phyloP scores from a whole-genome alignment of 2,113 vertebrate species.

The Ciconia maguari region DNA sequence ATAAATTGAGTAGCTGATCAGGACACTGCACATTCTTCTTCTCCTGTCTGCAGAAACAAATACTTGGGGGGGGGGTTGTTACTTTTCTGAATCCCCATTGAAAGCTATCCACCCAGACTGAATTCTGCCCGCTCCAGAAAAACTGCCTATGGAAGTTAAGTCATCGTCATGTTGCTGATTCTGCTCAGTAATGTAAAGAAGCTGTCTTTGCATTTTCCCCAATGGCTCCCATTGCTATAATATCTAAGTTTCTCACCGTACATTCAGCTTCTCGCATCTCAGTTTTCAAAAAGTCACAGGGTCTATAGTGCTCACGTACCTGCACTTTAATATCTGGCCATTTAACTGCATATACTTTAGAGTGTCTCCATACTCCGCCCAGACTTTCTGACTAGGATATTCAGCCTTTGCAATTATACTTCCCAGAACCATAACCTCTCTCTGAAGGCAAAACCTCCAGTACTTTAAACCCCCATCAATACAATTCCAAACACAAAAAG shows the following conservation, averaged over 20 bases:
- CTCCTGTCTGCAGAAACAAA: neutral
- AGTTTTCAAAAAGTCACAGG: neutral
- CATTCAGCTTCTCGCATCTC: neutral
- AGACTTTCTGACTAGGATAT: neutral
- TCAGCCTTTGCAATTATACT: neutral
- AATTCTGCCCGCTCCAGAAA: neutral
- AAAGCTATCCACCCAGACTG: neutral
- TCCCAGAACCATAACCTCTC: neutral
- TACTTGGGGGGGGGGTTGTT: no score
- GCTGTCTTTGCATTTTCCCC: neutral
- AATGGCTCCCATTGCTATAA: neutral
- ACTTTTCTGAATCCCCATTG: neutral
- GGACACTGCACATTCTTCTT: neutral
- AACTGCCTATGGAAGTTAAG: neutral
- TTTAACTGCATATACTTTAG: neutral
- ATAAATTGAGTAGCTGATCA: neutral
- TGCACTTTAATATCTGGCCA: neutral
- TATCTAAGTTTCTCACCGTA: neutral
- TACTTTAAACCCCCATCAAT: neutral
- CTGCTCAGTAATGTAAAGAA: neutral
- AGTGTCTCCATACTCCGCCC: neutral
- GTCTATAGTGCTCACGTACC: neutral
- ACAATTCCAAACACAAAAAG: neutral
- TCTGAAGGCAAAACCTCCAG: neutral
- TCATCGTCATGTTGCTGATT: neutral